Conservation (phyloP, 2,797 vertebrate species). For the Sternarchorhynchus goeldii region DNA sequence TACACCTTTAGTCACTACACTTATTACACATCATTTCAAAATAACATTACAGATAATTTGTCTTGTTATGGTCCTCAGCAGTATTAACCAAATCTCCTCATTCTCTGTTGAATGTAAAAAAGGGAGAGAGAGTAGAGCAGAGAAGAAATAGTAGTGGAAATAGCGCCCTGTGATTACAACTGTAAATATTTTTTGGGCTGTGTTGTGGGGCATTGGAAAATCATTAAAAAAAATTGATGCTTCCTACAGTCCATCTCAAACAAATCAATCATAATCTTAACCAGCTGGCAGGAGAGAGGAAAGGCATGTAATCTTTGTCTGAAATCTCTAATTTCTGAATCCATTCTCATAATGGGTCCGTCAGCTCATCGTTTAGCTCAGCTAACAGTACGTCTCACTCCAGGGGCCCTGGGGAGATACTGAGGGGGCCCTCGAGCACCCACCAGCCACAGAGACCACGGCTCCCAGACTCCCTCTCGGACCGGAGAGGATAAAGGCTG, state of each 20-base stretch:
- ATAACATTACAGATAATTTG: slow-evolving; percentile 97
- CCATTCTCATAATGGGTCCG: slow-evolving; percentile 96
- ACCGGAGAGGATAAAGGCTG: slow-evolving; percentile 52
- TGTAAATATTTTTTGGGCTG: slow-evolving; percentile 89
- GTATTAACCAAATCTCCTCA: slow-evolving; percentile 87
- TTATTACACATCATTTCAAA: slow-evolving; percentile 98
- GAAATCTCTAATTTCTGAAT: slow-evolving; percentile 94
- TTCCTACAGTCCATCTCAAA: slow-evolving; percentile 97
- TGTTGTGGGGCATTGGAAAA: slow-evolving; percentile 74
- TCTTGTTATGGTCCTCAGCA: slow-evolving; percentile 89
- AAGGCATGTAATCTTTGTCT: slow-evolving; percentile 88
- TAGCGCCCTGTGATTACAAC: slow-evolving; percentile 87
- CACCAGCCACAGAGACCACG: slow-evolving; percentile 35
- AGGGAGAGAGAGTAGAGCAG: slow-evolving; percentile 66
- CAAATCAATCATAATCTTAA: slow-evolving; percentile 95
- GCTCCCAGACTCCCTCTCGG: slow-evolving; percentile 38
- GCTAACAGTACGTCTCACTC: slow-evolving; percentile 82
- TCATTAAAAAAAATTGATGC: slow-evolving; percentile 97
- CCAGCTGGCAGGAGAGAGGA: slow-evolving; percentile 72
- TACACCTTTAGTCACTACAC: slow-evolving; percentile 95
- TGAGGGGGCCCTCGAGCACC: slow-evolving; percentile 40
- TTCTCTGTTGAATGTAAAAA: slow-evolving; percentile 46
- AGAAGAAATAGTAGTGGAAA: slow-evolving; percentile 70
- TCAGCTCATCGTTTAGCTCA: slow-evolving; percentile 96
- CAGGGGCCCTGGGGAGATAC: slow-evolving; percentile 67